These are phyloP conservation scores for Cynopterus sphinx DNA, from an alignment of 2,797 vertebrate genomes.

Conservation along the genomic window DNA sequence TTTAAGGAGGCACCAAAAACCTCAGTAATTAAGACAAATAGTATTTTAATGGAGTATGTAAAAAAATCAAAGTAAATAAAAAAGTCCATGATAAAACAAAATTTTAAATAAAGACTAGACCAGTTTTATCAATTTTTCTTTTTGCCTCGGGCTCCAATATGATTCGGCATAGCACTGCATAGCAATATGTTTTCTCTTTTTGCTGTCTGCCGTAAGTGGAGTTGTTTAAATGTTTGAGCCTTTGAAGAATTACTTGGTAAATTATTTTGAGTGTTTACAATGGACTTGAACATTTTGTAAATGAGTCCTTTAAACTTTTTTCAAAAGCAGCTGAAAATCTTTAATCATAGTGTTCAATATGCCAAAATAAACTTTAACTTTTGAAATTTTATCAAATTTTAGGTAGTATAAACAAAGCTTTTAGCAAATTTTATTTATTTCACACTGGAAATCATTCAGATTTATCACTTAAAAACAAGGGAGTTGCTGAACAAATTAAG, in stretches of 20 bases:
- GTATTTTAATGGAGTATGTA: background rate
- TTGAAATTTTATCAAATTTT: background rate
- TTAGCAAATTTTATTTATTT: background rate
- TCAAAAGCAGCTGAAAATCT: constrained; percentile 20
- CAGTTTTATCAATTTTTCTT: background rate
- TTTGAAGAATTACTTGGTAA: constrained; percentile 47
- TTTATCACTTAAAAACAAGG: background rate
- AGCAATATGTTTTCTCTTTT: background rate
- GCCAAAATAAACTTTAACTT: background rate
- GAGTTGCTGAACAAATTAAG: background rate
- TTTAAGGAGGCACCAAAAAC: background rate
- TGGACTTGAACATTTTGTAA: constrained; percentile 19
- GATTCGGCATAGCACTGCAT: fast-evolving
- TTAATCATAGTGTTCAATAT: background rate
- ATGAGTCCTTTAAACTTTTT: constrained; percentile 13
- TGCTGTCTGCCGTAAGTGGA: background rate
- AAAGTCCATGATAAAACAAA: background rate
- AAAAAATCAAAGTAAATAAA: constrained; percentile 1
- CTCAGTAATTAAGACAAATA: background rate
- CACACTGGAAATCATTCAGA: background rate
- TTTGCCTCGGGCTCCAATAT: fast-evolving
- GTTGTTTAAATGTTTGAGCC: background rate
- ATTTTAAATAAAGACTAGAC: background rate
- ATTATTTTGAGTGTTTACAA: constrained; percentile 36
- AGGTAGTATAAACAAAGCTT: background rate